These are phyloP conservation scores for Nomada lathburiana DNA, from an alignment of 2,888 invertebrate species.

Conservation along the genomic window DNA sequence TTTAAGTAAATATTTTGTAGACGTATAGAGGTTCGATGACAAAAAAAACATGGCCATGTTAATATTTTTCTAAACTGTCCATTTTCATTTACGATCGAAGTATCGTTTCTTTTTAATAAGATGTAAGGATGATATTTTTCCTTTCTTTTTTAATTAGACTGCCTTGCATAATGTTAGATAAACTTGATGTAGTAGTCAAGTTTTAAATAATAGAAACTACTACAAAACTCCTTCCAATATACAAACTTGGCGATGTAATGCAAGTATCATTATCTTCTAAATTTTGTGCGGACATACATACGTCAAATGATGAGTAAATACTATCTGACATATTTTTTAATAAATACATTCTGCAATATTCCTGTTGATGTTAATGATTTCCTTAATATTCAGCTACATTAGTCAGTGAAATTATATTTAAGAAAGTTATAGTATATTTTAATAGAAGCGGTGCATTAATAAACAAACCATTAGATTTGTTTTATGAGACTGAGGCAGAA, in stretches of 20 bases:
- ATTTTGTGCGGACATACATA: slow-evolving; percentile 41
- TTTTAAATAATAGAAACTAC: slow-evolving; percentile 18
- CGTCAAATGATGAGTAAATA: slow-evolving; percentile 45
- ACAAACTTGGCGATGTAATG: slow-evolving; percentile 35
- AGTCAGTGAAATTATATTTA: slow-evolving; percentile 8
- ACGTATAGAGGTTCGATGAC: slow-evolving; percentile 11
- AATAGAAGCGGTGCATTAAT: neutral
- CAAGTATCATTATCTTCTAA: slow-evolving; percentile 54
- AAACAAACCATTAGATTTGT: neutral
- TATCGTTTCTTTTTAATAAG: slow-evolving; percentile 5
- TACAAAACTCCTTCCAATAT: slow-evolving; percentile 39
- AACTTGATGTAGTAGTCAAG: slow-evolving; percentile 21
- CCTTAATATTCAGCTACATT: slow-evolving; percentile 27
- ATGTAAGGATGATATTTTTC: slow-evolving; percentile 5
- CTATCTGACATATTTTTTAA: slow-evolving; percentile 80
- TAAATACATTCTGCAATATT: slow-evolving; percentile 77
- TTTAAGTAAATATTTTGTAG: slow-evolving; percentile 39
- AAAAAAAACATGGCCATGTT: slow-evolving; percentile 21
- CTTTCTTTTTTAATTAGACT: slow-evolving; percentile 9
- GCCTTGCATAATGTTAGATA: neutral
- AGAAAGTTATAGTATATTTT: slow-evolving; percentile 15
- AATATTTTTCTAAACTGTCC: slow-evolving; percentile 50
- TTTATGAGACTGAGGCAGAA: slow-evolving; percentile 49
- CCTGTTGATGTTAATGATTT: slow-evolving; percentile 45
- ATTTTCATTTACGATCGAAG: slow-evolving; percentile 27